Conservation (phyloP, 2,113 vertebrate genomes). For the Aegithalos caudatus region DNA sequence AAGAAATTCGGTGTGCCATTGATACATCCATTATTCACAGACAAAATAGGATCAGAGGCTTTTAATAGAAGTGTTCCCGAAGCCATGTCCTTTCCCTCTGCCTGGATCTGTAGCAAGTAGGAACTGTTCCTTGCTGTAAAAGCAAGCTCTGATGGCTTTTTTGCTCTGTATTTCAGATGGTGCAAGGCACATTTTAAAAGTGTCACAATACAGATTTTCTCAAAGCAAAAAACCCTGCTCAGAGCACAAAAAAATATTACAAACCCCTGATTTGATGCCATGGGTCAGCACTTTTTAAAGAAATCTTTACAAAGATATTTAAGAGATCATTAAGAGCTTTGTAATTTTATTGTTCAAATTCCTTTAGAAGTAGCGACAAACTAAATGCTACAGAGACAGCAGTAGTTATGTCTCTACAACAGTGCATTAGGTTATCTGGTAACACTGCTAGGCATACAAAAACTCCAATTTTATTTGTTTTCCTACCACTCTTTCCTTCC, state of each 20-base stretch:
- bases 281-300: not conserved
- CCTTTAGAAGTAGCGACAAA: not conserved
- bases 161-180: not conserved
- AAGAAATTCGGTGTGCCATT: not conserved
- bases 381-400: not conserved
- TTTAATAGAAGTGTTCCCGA: not conserved
- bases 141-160: not conserved
- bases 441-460: not conserved
- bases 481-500: not conserved
- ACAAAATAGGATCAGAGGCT: constrained; percentile 5
- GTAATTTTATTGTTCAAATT: not conserved
- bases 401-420: not conserved
- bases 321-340: not conserved
- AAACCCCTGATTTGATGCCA: rapidly evolving
- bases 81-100: not conserved
- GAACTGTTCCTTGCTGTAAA: rapidly evolving
- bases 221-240: not conserved
- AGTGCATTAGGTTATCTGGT: not conserved
- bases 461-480: not conserved
- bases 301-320: not conserved
- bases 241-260: not conserved
- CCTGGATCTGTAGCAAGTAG: not conserved
- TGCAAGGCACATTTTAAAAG: not conserved
- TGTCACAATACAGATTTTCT: not conserved
- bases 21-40: constrained; percentile 40